Base-by-base conservation (phyloP, 2,888 invertebrate genomes). In the Caenorhabditis sp. region DNA sequence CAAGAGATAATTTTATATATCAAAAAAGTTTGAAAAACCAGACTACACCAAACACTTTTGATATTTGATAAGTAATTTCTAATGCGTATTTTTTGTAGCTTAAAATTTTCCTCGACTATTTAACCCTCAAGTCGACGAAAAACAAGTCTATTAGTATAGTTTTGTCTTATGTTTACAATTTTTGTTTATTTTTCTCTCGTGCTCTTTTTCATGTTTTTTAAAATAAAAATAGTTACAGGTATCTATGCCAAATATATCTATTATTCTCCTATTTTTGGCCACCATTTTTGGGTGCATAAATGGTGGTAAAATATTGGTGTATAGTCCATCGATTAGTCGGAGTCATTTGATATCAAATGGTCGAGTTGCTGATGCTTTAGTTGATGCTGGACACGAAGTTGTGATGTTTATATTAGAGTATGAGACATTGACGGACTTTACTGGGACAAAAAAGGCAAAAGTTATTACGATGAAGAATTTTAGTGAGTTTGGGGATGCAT, bases 331-430 rank as follows among this genome's bases (percentile, higher is more conserved):
- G 21, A 71, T 77, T 17, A 76, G 72, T 54, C 59, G 63, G 23
- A 70, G 75, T 71, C 84, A 84, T 70, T 69, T 84, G 58, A 80
- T 83, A 38, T 77, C 78, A n/a, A 82, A 83, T 63, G 81, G 77
- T 20, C 49, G 83, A 26, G 81, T 84, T 43, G 84, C 84, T 1
- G 83, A 84, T 59, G 77, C 83, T 4, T 73, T 84, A 23, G 82
- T 78, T 1, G 77, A 76, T 27, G 84, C 81, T 31, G 83, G 83
- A 10, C 84, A 84, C 64, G 78, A 84, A 54, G 84, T 84, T 54
- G 83, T 82, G 20, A 69, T 83, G 64, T 82, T 84, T 65, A 83
- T 84, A n/a, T 75, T 77, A 8, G 84, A 83, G 62, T 79, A 83
- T 58, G 67, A 70, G 26, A 50, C 65, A 5, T 43, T 66, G 26